Base-by-base conservation (phyloP, 2,888 invertebrate species). In the Hecatera dysodea region DNA sequence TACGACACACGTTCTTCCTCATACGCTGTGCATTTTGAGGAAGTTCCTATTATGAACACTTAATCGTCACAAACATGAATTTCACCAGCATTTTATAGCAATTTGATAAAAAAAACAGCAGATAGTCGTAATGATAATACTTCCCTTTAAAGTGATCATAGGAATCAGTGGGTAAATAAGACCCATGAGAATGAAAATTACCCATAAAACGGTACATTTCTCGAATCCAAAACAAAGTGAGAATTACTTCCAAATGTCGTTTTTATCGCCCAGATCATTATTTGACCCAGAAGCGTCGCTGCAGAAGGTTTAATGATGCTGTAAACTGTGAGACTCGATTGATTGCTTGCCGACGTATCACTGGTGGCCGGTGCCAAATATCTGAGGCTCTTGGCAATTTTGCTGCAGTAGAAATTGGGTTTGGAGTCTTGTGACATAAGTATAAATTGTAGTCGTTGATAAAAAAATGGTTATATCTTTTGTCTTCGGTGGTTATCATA, bases 261-360 rank as follows among this genome's bases (percentile, higher is more conserved):
- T 78, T 80, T 80, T 80, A 78, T 62, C 50, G 39, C 7, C 9
- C 1, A 29, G 57, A 68, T 62, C 68, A 79, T 67, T 74, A 77
- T 74, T 67, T 42, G 59, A 57, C 56, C 42, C 42, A 75, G 44
- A 64, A 67, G 33, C 75, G 39, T 44, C 27, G 64, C 64, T 44
- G 66, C 61, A 42, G n/a, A 68, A 75, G 50, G 48, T 80, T 77
- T 78, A 75, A 80, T 57, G 67, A 50, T 46, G 63, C 24, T 48
- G 36, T 80, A 50, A 80, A 80, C n/a, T 46, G 39, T 22, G 79
- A 42, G 48, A 57, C 27, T 15, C 67, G 48, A 75, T 78, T 78
- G 80, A 80, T 78, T 57, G 75, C 64, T 60, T 46, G 53, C 27
- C 39, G 19, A 64, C 56, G 29, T 64, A 68, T 57, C 75, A 22